Percentiles rank a stretch among this genome's conserved stretches.
phyloP scores from a whole-genome alignment of 2,888 invertebrate genomes.

The Aphidius colemani region DNA sequence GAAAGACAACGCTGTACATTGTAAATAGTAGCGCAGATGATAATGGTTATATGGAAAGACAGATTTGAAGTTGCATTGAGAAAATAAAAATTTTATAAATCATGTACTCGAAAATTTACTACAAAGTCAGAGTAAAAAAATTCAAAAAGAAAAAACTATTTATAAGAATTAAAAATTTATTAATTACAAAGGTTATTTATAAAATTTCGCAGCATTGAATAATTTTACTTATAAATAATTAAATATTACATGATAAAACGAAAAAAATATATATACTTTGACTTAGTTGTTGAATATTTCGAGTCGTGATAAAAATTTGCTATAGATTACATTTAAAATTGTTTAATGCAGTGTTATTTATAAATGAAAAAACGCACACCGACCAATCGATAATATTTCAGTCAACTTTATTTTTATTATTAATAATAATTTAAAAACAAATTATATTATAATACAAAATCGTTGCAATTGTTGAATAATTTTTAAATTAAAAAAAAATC shows the following conservation, averaged over 20 bases:
- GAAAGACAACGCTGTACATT: slow-evolving; percentile 56
- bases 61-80: slow-evolving; percentile 52
- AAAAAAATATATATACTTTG: neutral
- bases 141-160: slow-evolving; percentile 14
- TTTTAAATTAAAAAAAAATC: slow-evolving; percentile 19
- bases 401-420: too few relatives aligned
- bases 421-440: too few relatives aligned
- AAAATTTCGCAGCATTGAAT: slow-evolving; percentile 2
- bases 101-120: slow-evolving; percentile 28
- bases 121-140: slow-evolving; percentile 17
- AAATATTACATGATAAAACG: neutral
- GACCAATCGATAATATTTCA: too few relatives aligned
- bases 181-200: neutral
- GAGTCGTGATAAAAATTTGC: too few relatives aligned
- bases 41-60: slow-evolving; percentile 48
- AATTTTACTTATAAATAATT: slow-evolving; percentile 14
- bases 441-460: too few relatives aligned
- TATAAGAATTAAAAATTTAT: slow-evolving; percentile 20
- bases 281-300: too few relatives aligned
- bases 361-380: too few relatives aligned
- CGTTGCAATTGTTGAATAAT: neutral
- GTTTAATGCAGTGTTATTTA: too few relatives aligned
- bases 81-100: slow-evolving; percentile 26
- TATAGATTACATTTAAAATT: too few relatives aligned
- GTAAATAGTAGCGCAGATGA: slow-evolving; percentile 57